Evolutionary conservation across 2,113 vertebrate species (phyloP), one percentile per base, ranked within the genome.

Genomic region (Gambusia affinis): DNA sequence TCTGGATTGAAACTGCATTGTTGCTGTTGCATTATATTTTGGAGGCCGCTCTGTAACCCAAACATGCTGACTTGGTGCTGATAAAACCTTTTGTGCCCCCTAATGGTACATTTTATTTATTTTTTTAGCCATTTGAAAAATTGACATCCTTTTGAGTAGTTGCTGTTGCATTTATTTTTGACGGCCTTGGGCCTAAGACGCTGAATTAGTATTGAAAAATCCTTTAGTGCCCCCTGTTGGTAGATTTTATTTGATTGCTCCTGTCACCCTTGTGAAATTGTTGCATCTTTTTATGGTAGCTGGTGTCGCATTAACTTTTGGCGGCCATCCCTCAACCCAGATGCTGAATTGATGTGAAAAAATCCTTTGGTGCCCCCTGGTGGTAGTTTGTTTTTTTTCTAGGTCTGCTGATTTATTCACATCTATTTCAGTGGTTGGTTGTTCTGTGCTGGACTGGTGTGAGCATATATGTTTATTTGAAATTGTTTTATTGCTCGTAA

Each of bases 221-320:
- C 14, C 73, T 78, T 30, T 80, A 33, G 2, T 60, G 80, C 71
- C 82, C 28, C 42, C 82, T 83, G 19, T 4, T 83, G 77, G 27
- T 64, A 17, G 1, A 19, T 35, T 76, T 12, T 31, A 29, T 42
- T 27, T 57, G 10, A 37, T 37, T 2, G 35, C 24, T n/a, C 17
- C 19, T 15, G 39, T 47, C 14, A 19, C 15, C 44, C 17, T 6
- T 17, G 2, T 57, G 24, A 24, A n/a, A 57, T n/a, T 10, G 19
- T 47, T 47, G 5, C 51, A 57, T 10, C 14, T 8, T 57, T 17
- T 37, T 54, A n/a, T 2, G 11, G 51, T 57, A 3, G 8, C 10
- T 57, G 22, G 22, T 57, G 24, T 8, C 24, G 22, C 51, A 57
- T 57, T 57, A 57, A 47, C 2, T 47, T 47, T 47, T 57, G 22